Evolutionary conservation across 2,113 vertebrate species (phyloP), one percentile per base, ranked within the genome.

Genomic region (Oreochromis niloticus): DNA sequence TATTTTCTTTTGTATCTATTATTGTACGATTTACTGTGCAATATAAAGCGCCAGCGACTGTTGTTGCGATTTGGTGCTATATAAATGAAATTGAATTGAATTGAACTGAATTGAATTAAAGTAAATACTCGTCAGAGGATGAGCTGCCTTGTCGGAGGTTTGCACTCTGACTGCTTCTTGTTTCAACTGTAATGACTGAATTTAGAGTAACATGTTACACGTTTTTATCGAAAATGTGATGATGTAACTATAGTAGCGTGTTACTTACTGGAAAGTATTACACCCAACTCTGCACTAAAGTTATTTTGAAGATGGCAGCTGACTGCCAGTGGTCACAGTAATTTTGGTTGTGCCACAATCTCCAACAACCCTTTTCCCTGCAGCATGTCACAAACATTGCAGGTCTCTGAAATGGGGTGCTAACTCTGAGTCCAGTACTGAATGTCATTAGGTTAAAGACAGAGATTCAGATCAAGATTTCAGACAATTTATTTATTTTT

Each of bases 211-310:
- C 19, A 22, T 6, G 19, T 39, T 13, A 39, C 10, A 66, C 10
- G 10, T n/a, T 36, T 17, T 1, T 12, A 39, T n/a, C 36, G 61
- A 66, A 66, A 66, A 66, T 1, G 61, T 0, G 6, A 66, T n/a
- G 61, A 36, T 66, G 17, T 66, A 66, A 66, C 4, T 66, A 3
- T 39, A 0, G 6, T 5, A 13, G 1, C 10, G 6, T 1, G 61
- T 39, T 0, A 66, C 61, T 66, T 36, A 1, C 5, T 66, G 61
- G 1, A 39, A 39, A 12, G 34, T 12, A 2, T 66, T n/a, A 0
- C 19, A 66, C 6, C 61, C 10, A 39, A 39, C 34, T 39, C 61
- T 68, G n/a, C 66, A 73, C 7, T n/a, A 71, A 46, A 9, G 66
- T 27, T 73, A 14, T 43, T 1, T 73, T 1, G 22, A 43, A 43